Evolutionary conservation across 2,113 vertebrate genomes (phyloP).

Genomic region (Cairina moschata): DNA sequence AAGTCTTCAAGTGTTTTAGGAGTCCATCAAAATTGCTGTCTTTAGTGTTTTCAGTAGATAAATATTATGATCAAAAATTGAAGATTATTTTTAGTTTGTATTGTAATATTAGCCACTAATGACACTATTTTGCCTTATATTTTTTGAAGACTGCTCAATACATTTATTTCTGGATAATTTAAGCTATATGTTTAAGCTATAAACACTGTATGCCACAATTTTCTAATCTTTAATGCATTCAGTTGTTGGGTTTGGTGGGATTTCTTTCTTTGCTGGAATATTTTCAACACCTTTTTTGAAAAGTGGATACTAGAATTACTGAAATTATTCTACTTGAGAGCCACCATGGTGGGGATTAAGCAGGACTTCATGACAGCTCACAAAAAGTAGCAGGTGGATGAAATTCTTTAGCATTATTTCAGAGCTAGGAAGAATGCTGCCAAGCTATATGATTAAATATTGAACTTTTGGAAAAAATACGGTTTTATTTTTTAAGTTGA

Average conservation of each 20-base stretch:
- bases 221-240: not conserved
- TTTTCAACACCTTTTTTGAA: not conserved
- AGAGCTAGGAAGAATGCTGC: not conserved
- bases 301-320: not conserved
- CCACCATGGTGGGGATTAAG: not conserved
- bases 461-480: not conserved
- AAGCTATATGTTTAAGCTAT: not conserved
- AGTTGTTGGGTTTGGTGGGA: rapidly evolving
- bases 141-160: not conserved
- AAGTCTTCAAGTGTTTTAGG: not conserved
- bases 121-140: not conserved
- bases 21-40: not conserved
- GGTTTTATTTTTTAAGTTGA: not conserved
- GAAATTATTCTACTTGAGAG: not conserved
- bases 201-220: not conserved
- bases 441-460: not conserved
- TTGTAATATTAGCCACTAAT: not conserved
- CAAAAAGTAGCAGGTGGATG: not conserved
- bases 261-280: not conserved
- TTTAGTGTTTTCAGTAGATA: not conserved
- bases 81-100: not conserved
- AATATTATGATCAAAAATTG: not conserved
- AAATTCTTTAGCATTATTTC: not conserved
- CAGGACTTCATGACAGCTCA: not conserved
- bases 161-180: not conserved